These are phyloP conservation scores for Drosophila prosaltans DNA, from an alignment of 1,140 invertebrate species.

Conservation along the genomic window DNA sequence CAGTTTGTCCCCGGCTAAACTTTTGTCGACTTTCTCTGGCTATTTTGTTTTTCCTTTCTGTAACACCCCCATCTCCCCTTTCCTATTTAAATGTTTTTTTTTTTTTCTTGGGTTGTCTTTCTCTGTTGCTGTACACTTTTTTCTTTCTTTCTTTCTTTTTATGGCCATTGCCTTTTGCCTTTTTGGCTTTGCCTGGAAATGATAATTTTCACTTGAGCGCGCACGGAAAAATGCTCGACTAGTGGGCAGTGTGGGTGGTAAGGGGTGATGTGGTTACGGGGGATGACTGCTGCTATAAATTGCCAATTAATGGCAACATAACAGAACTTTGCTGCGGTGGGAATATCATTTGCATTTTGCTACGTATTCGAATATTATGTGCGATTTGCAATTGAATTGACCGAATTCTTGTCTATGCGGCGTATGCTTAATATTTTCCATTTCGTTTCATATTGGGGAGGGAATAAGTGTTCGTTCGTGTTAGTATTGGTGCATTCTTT, in stretches of 20 bases:
- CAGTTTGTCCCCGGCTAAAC: constrained; percentile 64
- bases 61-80: no score
- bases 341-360: constrained; percentile 68
- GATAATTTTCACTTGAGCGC: constrained; percentile 80
- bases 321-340: constrained; percentile 47
- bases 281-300: constrained; percentile 62
- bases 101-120: constrained; percentile 31
- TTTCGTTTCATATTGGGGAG: neutral
- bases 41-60: constrained; percentile 13
- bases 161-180: constrained; percentile 62
- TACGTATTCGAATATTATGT: constrained; percentile 37
- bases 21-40: constrained; percentile 65
- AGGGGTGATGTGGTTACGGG: constrained; percentile 7
- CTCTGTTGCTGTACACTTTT: constrained; percentile 43
- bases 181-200: constrained; percentile 70
- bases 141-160: constrained; percentile 29
- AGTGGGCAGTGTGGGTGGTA: neutral
- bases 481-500: constrained; percentile 49
- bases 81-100: constrained; percentile 2
- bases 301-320: constrained; percentile 69
- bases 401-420: constrained; percentile 21
- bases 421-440: constrained; percentile 36
- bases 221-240: constrained; percentile 50
- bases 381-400: constrained; percentile 34
- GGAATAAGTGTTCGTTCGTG: constrained; percentile 17